phyloP scores from a whole-genome alignment of 2,888 invertebrate genomes.

The Nematopogon swammerdamellus region DNA sequence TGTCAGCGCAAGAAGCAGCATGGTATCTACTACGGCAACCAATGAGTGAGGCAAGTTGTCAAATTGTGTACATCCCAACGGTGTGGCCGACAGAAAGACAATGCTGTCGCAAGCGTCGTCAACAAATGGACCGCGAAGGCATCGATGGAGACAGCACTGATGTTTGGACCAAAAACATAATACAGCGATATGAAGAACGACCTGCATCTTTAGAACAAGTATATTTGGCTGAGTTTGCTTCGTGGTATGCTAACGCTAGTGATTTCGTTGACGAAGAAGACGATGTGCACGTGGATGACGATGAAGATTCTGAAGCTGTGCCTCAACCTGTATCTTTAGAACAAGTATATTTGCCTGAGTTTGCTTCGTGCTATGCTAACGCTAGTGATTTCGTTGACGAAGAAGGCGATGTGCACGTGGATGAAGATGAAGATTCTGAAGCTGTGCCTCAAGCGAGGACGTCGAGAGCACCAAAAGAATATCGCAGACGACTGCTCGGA shows the following conservation, averaged over 20 bases:
- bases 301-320: too few relatives aligned
- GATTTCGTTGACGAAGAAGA: conserved; percentile 21
- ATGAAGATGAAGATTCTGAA: conserved; percentile 19
- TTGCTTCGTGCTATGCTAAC: conserved; percentile 19
- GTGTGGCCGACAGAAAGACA: conserved; percentile 27
- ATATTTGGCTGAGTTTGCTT: conserved; percentile 18
- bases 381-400: conserved; percentile 19
- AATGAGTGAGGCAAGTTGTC: conserved; percentile 23
- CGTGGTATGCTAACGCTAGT: conserved; percentile 18
- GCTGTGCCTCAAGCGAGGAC: conserved; percentile 13
- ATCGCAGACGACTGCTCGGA: conserved; percentile 17
- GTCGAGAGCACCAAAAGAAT: conserved; percentile 13
- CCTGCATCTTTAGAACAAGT: conserved; percentile 14
- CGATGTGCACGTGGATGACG: conserved; percentile 18
- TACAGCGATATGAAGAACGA: conserved; percentile 18
- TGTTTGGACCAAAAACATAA: conserved; percentile 18
- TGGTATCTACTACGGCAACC: conserved; percentile 33
- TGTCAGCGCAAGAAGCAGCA: conserved; percentile 29
- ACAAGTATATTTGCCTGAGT: conserved; percentile 16
- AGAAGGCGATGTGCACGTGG: conserved; percentile 18
- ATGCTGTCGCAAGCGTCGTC: conserved; percentile 15
- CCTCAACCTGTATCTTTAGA: conserved; percentile 15
- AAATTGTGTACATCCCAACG: conserved; percentile 23
- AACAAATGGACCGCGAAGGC: conserved; percentile 18
- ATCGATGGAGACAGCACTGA: conserved; percentile 17